phyloP scores from a whole-genome alignment of 2,113 vertebrate genomes.

The Garra rufa region DNA sequence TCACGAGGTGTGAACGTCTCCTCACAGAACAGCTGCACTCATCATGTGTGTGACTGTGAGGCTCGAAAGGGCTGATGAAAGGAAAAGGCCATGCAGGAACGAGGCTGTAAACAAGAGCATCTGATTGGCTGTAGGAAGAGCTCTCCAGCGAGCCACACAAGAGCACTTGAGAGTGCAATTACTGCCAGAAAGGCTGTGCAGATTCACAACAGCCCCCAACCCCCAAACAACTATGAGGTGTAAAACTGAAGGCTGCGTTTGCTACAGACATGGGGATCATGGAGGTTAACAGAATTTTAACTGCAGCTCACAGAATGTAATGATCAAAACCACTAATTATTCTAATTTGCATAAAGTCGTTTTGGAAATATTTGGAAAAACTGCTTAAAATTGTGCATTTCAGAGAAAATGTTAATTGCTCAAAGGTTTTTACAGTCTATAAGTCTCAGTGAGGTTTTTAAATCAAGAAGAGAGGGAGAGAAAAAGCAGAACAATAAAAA shows the following conservation, averaged over 20 bases:
- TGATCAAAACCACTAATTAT: background rate
- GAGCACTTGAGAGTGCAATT: conserved; percentile 27
- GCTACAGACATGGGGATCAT: background rate
- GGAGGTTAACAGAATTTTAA: background rate
- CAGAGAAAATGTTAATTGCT: background rate
- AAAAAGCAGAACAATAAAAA: background rate
- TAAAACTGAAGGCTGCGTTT: background rate
- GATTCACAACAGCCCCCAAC: background rate
- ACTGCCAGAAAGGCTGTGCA: background rate
- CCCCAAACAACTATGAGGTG: background rate
- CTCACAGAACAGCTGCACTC: conserved; percentile 5
- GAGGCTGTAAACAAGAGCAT: conserved; percentile 36
- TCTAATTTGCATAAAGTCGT: background rate
- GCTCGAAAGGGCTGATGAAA: background rate
- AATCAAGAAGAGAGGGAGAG: no score
- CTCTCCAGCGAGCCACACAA: background rate
- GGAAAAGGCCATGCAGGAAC: conserved; percentile 24
- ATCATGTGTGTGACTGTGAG: conserved; percentile 33
- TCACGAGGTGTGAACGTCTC: background rate
- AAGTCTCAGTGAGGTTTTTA: background rate
- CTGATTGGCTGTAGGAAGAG: conserved; percentile 32
- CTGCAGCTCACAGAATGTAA: background rate
- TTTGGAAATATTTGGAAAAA: background rate
- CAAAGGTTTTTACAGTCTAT: background rate
- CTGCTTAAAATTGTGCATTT: background rate